These are phyloP conservation scores for Caiman crocodilus DNA, from an alignment of 2,797 vertebrate genomes.

Conservation along the genomic window DNA sequence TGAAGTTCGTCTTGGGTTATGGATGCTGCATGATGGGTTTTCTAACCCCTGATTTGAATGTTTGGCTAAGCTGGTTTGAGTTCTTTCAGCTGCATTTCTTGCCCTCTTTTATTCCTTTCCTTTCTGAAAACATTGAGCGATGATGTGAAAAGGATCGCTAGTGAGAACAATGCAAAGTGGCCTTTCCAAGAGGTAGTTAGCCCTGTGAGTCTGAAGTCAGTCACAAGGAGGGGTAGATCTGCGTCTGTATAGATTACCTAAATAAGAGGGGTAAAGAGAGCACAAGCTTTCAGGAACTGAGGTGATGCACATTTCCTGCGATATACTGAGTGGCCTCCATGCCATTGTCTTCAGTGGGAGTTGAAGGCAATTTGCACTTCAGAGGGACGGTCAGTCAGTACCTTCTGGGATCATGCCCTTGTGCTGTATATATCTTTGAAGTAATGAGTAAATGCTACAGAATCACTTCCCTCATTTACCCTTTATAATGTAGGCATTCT, in stretches of 20 bases:
- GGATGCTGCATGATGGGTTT: neutral
- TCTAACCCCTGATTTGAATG: neutral
- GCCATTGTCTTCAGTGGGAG: conserved; percentile 45
- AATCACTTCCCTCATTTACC: neutral
- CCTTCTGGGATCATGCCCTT: neutral
- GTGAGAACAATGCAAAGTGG: conserved; percentile 31
- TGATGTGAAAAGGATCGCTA: neutral
- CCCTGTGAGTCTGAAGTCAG: neutral
- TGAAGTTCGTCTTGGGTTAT: neutral
- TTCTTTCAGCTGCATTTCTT: neutral
- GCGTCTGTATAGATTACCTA: no score
- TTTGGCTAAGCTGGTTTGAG: neutral
- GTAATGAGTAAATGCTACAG: neutral
- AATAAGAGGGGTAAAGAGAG: no score
- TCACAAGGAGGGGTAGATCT: no score
- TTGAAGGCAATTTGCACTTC: neutral
- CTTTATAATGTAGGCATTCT: neutral
- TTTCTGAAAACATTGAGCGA: neutral
- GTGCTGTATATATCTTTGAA: neutral
- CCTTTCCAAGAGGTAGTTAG: conserved; percentile 73
- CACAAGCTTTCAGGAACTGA: no score
- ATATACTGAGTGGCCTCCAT: neutral
- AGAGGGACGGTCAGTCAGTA: neutral
- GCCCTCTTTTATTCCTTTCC: neutral
- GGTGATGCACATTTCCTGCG: neutral